Conservation (phyloP, 2,113 vertebrate species). For the Scomber japonicus region DNA sequence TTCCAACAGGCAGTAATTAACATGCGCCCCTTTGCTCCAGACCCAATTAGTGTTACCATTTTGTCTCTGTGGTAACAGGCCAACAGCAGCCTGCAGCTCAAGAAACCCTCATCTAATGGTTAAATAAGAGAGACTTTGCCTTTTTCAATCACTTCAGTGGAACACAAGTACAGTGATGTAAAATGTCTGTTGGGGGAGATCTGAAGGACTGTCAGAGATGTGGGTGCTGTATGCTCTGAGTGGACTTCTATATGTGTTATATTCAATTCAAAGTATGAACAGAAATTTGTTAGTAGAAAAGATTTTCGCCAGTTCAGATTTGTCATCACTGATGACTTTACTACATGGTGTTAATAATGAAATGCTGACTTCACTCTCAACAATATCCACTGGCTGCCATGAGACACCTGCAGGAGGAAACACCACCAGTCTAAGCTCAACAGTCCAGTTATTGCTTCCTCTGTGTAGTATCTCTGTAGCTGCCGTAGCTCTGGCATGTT, state of each 20-base stretch:
- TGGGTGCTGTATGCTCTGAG: background rate
- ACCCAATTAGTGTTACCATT: conserved; percentile 50
- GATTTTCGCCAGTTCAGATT: too few relatives aligned
- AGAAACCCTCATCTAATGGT: conserved; percentile 11
- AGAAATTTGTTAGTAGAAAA: background rate
- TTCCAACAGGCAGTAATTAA: conserved; percentile 63
- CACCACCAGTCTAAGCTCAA: too few relatives aligned
- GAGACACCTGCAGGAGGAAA: too few relatives aligned
- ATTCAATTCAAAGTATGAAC: background rate
- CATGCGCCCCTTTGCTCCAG: conserved; percentile 40
- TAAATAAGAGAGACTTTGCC: background rate
- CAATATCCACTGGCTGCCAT: too few relatives aligned
- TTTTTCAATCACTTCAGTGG: background rate
- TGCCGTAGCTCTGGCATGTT: background rate
- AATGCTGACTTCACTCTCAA: too few relatives aligned
- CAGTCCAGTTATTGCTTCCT: too few relatives aligned
- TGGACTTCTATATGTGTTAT: background rate
- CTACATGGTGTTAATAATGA: too few relatives aligned
- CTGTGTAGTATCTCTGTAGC: too few relatives aligned
- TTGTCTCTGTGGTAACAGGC: conserved; percentile 19
- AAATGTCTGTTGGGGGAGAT: background rate
- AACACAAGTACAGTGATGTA: background rate
- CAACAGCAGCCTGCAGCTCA: conserved; percentile 26
- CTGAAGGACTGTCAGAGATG: background rate
- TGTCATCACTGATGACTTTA: too few relatives aligned